A percentile compares a stretch with the other conserved stretches of the same genome.
Evolutionary conservation across 53 echinoderm and acorn worm genomes (phyloP).

Genomic region (Temnopleurus reevesii): DNA sequence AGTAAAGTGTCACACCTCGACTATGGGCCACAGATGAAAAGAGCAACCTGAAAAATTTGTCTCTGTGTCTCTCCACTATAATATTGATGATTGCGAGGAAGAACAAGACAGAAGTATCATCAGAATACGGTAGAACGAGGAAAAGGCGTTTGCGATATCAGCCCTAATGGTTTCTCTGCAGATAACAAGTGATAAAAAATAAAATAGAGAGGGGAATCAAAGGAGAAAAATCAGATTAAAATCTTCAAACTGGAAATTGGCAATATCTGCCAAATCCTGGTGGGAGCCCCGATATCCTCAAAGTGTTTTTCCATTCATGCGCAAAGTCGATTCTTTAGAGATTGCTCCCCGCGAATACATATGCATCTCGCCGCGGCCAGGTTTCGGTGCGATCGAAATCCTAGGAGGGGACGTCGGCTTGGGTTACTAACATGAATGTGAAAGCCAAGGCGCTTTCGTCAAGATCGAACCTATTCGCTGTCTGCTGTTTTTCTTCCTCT

Average conservation of each 20-base stretch:
- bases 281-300: conserved; percentile 25
- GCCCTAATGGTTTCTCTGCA: conserved; percentile 41
- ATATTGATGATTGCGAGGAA: background rate
- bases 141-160: conserved; percentile 33
- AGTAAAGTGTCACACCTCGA: background rate
- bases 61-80: background rate
- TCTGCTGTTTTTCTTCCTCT: conserved; percentile 17
- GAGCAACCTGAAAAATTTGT: background rate
- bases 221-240: conserved; percentile 40
- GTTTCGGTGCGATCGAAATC: conserved; percentile 53
- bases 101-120: background rate
- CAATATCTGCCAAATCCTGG: conserved; percentile 47
- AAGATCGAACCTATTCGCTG: conserved; percentile 56
- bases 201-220: conserved; percentile 19
- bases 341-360: conserved; percentile 42
- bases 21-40: background rate
- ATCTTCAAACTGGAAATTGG: conserved; percentile 56
- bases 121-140: background rate
- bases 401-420: conserved; percentile 40
- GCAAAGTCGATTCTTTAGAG: conserved; percentile 36
- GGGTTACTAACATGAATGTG: conserved; percentile 58
- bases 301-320: conserved; percentile 54
- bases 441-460: conserved; percentile 49
- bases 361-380: conserved; percentile 41
- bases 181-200: background rate